A percentile compares a stretch with the other conserved stretches of the same genome.
Conservation (phyloP, 2,888 invertebrate genomes). For the Harpalus rufipes region DNA sequence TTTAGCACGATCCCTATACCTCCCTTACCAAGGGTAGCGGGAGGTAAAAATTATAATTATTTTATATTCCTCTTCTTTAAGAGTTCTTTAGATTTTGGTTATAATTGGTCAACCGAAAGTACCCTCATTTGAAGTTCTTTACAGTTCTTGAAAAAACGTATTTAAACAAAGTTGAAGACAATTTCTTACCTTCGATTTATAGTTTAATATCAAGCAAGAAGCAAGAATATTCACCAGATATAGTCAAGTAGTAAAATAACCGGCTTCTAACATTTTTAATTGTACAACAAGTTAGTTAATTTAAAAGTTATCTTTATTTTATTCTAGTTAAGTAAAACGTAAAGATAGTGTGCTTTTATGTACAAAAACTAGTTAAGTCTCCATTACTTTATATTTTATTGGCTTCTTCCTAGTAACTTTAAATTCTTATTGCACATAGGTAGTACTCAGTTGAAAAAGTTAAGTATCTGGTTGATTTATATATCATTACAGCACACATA, state of each 20-base stretch:
- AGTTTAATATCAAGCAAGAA: no score
- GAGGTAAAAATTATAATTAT: no score
- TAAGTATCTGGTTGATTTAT: no score
- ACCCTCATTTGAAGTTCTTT: no score
- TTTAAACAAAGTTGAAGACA: no score
- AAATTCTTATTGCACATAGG: not conserved
- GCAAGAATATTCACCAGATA: not conserved
- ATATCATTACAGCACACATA: no score
- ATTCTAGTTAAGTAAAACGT: not conserved
- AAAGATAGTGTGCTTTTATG: not conserved
- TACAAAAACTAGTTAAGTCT: not conserved
- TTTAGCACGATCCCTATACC: no score
- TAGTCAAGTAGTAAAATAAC: not conserved
- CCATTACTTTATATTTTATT: not conserved
- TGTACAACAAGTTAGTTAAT: not conserved
- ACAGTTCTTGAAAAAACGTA: no score
- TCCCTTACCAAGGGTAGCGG: no score
- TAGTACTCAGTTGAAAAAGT: not conserved
- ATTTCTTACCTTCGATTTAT: not conserved
- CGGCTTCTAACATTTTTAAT: not conserved
- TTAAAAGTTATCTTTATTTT: constrained; percentile 7
- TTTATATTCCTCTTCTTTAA: no score
- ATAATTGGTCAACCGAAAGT: no score
- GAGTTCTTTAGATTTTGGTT: no score
- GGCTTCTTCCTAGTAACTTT: not conserved